Evolutionary conservation across 2,797 vertebrate genomes (phyloP).

Genomic region (Neomorphus geoffroyi): DNA sequence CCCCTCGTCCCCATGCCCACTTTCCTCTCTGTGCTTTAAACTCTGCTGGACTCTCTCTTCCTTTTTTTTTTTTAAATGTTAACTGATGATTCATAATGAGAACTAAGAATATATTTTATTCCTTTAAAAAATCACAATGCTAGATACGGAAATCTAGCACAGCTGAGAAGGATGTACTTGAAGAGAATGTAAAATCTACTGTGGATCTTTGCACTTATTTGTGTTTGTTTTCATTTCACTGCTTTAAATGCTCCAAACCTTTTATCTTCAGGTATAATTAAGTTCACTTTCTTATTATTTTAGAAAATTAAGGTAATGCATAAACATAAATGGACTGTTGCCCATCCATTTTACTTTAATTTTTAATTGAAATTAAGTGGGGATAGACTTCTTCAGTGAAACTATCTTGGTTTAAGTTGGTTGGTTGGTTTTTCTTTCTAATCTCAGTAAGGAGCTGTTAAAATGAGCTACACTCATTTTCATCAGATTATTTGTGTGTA

Average conservation of each 20-base stretch:
- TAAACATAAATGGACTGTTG: background rate
- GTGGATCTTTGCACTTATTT: background rate
- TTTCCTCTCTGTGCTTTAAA: background rate
- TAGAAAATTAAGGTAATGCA: background rate
- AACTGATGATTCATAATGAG: background rate
- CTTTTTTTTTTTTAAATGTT: background rate
- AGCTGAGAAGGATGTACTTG: background rate
- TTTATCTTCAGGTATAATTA: background rate
- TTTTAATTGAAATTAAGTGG: background rate
- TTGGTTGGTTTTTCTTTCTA: background rate
- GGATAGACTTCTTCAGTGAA: background rate
- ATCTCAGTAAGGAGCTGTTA: background rate
- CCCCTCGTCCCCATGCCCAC: background rate
- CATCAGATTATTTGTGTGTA: background rate
- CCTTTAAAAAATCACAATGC: background rate
- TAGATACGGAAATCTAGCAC: background rate
- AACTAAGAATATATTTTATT: background rate
- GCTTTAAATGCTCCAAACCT: background rate
- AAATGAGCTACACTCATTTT: background rate
- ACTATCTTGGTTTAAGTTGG: background rate
- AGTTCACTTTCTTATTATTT: background rate
- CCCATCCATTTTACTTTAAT: background rate
- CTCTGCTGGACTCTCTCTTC: background rate
- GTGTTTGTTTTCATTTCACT: background rate
- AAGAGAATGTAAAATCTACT: constrained; percentile 15